phyloP scores from a whole-genome alignment of 1,140 invertebrate genomes.

The Calycopis cecrops region DNA sequence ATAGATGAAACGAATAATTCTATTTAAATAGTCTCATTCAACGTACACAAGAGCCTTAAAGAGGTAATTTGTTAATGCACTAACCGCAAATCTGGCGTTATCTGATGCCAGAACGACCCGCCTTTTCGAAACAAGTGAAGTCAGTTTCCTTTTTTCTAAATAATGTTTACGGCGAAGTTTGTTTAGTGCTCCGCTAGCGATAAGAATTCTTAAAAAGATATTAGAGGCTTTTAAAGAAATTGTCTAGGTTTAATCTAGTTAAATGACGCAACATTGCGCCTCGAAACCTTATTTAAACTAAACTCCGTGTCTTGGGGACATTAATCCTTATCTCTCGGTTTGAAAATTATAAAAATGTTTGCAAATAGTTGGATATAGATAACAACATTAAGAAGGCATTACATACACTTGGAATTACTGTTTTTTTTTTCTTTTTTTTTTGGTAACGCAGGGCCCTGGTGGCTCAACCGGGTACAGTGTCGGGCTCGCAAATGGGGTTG shows the following conservation, averaged over 20 bases:
- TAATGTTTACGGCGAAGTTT: conserved; percentile 54
- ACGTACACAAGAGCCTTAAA: conserved; percentile 16
- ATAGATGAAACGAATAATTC: conserved; percentile 6
- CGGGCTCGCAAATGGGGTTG: too few relatives aligned
- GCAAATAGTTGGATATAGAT: too few relatives aligned
- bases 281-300: conserved; percentile 14
- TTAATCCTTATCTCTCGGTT: too few relatives aligned
- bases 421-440: too few relatives aligned
- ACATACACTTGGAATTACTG: too few relatives aligned
- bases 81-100: conserved; percentile 61
- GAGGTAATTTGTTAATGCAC: conserved; percentile 68
- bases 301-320: too few relatives aligned
- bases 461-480: too few relatives aligned
- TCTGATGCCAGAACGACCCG: conserved; percentile 59
- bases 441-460: too few relatives aligned
- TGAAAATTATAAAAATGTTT: too few relatives aligned
- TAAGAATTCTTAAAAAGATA: conserved; percentile 65
- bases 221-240: conserved; percentile 66
- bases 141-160: conserved; percentile 63
- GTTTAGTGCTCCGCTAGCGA: conserved; percentile 60
- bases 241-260: conserved; percentile 37
- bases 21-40: conserved; percentile 3
- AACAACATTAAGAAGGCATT: too few relatives aligned
- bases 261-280: conserved; percentile 4
- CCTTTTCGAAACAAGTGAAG: conserved; percentile 64